Percentiles rank a stretch among this genome's conserved stretches.
Conservation (phyloP, 37 sponge, comb jelly and placozoan species). For the Eunapius fragilis region DNA sequence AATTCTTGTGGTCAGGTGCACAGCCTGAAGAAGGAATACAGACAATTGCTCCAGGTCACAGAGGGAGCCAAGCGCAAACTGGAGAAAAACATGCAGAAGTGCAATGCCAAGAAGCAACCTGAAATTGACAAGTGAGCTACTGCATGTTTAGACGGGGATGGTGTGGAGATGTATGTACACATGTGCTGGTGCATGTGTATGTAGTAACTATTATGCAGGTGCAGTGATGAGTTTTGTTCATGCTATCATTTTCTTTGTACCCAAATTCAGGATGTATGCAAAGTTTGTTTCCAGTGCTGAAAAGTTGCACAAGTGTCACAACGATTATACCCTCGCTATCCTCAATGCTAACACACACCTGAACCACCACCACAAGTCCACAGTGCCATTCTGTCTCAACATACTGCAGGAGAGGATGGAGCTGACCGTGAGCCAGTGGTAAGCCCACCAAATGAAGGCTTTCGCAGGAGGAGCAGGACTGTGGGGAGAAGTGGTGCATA, state of each 20-base stretch:
- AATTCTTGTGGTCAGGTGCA: conserved; percentile 23
- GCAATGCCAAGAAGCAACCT: conserved; percentile 5
- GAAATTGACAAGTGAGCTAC: conserved; percentile 54
- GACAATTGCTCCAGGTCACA: conserved; percentile 17
- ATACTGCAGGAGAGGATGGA: conserved; percentile 75
- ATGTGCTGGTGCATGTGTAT: too few relatives aligned
- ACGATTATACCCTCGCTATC: conserved; percentile 68
- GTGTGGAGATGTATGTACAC: background rate
- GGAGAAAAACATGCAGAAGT: conserved; percentile 15
- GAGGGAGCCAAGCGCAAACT: conserved; percentile 46
- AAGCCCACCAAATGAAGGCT: too few relatives aligned
- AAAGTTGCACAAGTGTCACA: conserved; percentile 71
- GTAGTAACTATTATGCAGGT: too few relatives aligned
- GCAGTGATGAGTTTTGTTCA: too few relatives aligned
- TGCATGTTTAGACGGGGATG: conserved; percentile 18
- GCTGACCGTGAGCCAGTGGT: conserved; percentile 63
- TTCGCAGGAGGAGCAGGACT: too few relatives aligned
- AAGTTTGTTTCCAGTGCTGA: conserved; percentile 53
- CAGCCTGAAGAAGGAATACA: conserved; percentile 36
- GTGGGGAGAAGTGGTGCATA: too few relatives aligned
- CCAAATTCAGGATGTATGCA: conserved; percentile 25
- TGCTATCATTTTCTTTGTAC: too few relatives aligned
- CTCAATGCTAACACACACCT: conserved; percentile 72
- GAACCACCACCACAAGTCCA: conserved; percentile 24
- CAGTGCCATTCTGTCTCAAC: conserved; percentile 69